Conservation (phyloP, 2,113 vertebrate genomes). For the Notothenia coriiceps region DNA sequence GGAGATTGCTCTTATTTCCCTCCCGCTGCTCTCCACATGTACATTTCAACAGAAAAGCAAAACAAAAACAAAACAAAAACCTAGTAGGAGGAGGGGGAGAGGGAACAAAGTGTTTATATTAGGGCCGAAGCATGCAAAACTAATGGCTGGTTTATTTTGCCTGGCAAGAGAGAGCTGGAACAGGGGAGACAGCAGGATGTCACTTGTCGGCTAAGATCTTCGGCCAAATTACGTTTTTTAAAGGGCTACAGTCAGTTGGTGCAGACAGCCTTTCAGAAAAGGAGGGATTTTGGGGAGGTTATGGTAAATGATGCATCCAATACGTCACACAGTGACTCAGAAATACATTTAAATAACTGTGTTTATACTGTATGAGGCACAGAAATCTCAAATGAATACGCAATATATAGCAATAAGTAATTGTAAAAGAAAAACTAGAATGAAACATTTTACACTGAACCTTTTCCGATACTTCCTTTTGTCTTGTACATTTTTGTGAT, state of each 20-base stretch:
- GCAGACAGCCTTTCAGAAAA: not conserved
- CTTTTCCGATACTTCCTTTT: not conserved
- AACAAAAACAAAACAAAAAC: constrained; percentile 8
- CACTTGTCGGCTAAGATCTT: constrained; percentile 55
- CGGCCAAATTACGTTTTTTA: constrained; percentile 55
- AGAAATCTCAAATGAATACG: not conserved
- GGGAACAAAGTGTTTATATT: constrained; percentile 61
- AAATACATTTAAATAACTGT: not conserved
- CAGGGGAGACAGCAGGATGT: constrained; percentile 39
- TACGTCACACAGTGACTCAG: constrained; percentile 50
- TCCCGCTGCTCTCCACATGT: constrained; percentile 48
- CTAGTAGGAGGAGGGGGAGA: constrained; percentile 1
- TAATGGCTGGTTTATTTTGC: constrained; percentile 66
- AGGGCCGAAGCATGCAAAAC: constrained; percentile 47
- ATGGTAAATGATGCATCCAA: constrained; percentile 54
- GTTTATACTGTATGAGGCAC: not conserved
- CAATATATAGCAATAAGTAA: not conserved
- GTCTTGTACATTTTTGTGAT: not conserved
- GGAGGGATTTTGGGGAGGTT: constrained; percentile 18
- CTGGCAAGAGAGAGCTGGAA: constrained; percentile 59
- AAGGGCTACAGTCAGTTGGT: not conserved
- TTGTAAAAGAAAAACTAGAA: not conserved
- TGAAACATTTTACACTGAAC: not conserved
- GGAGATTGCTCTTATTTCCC: constrained; percentile 37
- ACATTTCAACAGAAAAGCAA: constrained; percentile 55